Conservation (phyloP, 2,797 vertebrate species). For the Lepilemur ruficaudatus region DNA sequence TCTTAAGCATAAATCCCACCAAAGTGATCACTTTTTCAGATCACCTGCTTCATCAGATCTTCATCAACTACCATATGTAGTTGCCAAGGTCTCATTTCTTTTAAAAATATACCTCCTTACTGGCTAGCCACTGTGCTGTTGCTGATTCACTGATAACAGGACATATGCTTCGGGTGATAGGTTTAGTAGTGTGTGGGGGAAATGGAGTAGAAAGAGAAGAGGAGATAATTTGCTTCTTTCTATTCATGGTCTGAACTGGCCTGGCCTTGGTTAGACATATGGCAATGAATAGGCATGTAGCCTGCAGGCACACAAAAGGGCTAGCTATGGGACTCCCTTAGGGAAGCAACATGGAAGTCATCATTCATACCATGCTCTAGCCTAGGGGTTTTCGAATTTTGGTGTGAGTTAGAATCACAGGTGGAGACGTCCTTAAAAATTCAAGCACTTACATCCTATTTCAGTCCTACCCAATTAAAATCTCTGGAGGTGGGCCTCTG, state of each 20-base stretch:
- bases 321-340: neutral
- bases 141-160: neutral
- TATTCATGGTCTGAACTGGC: slow-evolving; percentile 6
- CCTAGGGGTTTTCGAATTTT: neutral
- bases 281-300: neutral
- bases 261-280: neutral
- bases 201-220: neutral
- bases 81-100: neutral
- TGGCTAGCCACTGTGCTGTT: neutral
- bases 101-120: neutral
- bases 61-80: neutral
- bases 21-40: neutral
- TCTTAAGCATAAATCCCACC: neutral
- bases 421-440: slow-evolving; percentile 8
- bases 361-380: neutral
- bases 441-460: neutral
- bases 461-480: neutral
- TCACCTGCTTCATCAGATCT: neutral
- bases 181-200: neutral
- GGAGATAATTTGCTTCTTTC: neutral
- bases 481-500: neutral
- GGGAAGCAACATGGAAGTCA: neutral
- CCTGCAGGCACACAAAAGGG: neutral
- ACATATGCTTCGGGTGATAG: neutral
- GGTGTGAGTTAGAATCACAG: slow-evolving; percentile 30